These are phyloP conservation scores for Podarcis raffonei DNA, from an alignment of 2,113 vertebrate genomes.

Conservation along the genomic window DNA sequence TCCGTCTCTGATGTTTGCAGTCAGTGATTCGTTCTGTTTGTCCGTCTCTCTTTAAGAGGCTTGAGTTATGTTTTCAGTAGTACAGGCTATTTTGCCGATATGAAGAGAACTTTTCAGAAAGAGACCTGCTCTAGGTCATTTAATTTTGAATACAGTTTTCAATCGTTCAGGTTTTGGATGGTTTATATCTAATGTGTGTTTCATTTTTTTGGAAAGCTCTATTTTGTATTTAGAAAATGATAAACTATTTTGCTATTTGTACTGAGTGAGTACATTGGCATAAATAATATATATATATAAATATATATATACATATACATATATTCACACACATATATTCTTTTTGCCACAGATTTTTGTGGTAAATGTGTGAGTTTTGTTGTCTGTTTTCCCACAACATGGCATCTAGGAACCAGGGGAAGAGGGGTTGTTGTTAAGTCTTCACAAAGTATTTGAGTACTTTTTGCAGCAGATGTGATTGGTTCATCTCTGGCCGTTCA, in stretches of 20 bases:
- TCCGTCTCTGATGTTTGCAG: constrained; percentile 51
- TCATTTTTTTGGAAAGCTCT: constrained; percentile 89
- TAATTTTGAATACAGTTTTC: constrained; percentile 86
- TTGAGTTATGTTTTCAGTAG: constrained; percentile 84
- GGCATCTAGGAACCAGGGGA: constrained; percentile 85
- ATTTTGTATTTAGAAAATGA: constrained; percentile 89
- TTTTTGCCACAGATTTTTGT: constrained; percentile 87
- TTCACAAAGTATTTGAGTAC: constrained; percentile 81
- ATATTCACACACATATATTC: constrained; percentile 76
- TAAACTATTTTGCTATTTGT: constrained; percentile 88
- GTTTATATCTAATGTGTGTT: constrained; percentile 89
- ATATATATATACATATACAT: constrained; percentile 62
- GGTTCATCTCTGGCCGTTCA: constrained; percentile 80
- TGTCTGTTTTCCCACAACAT: constrained; percentile 86
- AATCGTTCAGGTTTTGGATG: constrained; percentile 87
- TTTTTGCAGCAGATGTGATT: constrained; percentile 75
- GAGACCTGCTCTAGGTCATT: constrained; percentile 83
- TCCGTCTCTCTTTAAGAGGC: constrained; percentile 80
- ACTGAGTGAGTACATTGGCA: constrained; percentile 87
- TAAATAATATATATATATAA: constrained; percentile 84
- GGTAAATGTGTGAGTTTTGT: constrained; percentile 83
- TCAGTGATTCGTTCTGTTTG: constrained; percentile 51
- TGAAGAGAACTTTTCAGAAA: constrained; percentile 87
- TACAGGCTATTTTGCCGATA: constrained; percentile 85
- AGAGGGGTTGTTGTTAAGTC: constrained; percentile 82